These are phyloP conservation scores for Dipodomys spectabilis DNA, from an alignment of 2,113 vertebrate genomes.

Conservation along the genomic window DNA sequence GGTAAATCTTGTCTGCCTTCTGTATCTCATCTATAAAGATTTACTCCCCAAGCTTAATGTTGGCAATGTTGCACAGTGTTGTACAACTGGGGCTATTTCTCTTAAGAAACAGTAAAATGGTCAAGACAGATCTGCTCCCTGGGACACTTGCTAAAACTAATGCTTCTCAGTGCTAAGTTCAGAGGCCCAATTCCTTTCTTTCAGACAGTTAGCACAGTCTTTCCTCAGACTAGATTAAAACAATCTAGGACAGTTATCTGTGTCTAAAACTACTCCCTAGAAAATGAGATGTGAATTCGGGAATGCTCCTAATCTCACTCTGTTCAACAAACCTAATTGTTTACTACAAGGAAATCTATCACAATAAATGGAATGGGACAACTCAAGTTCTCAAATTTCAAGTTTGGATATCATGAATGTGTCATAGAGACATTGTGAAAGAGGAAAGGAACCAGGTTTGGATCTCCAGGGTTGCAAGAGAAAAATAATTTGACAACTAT, in stretches of 20 bases:
- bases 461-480: not conserved
- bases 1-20: not conserved
- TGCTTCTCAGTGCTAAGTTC: not conserved
- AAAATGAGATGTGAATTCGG: not conserved
- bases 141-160: not conserved
- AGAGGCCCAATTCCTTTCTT: not conserved
- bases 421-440: not conserved
- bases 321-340: not conserved
- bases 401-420: not conserved
- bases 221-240: not conserved
- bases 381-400: not conserved
- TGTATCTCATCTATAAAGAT: not conserved
- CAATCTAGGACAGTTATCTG: not conserved
- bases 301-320: not conserved
- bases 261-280: not conserved
- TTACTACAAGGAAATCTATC: not conserved
- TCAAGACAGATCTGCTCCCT: not conserved
- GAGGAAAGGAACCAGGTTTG: not conserved
- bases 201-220: not conserved
- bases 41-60: not conserved
- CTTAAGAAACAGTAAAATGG: not conserved
- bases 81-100: not conserved
- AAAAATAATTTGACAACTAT: constrained; percentile 33
- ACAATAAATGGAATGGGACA: constrained; percentile 12
- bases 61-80: not conserved